phyloP scores from a whole-genome alignment of 2,113 vertebrate genomes.

The Castor canadensis region DNA sequence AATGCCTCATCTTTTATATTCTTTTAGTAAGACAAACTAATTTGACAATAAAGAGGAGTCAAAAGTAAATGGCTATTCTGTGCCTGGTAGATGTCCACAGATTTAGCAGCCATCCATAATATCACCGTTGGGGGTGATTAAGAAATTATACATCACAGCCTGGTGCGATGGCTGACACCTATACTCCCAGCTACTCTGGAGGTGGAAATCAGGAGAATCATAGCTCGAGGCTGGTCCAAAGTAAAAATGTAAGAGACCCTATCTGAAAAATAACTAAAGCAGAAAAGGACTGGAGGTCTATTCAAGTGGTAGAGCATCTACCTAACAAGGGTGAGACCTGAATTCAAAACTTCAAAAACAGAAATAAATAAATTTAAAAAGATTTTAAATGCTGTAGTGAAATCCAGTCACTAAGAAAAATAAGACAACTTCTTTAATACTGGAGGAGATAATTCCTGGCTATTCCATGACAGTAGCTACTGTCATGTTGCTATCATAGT shows the following conservation, averaged over 20 bases:
- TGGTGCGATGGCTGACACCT: too few species aligned
- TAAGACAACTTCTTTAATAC: background rate
- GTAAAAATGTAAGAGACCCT: too few species aligned
- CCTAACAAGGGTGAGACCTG: too few species aligned
- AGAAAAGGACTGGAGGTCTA: too few species aligned
- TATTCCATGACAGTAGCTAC: background rate
- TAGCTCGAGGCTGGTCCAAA: too few species aligned
- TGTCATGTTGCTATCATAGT: too few species aligned
- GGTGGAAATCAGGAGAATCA: too few species aligned
- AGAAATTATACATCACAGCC: background rate
- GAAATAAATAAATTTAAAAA: too few species aligned
- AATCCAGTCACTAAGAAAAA: background rate
- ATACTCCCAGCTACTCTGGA: too few species aligned
- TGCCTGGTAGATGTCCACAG: background rate
- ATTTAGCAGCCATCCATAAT: background rate
- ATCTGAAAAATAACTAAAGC: too few species aligned
- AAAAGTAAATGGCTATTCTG: background rate
- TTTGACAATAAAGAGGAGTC: background rate
- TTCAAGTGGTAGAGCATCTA: too few species aligned
- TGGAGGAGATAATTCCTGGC: background rate
- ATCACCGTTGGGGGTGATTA: background rate
- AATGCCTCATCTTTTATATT: background rate
- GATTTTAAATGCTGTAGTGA: background rate
- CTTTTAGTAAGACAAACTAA: background rate
- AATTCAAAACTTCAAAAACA: too few species aligned